Evolutionary conservation across 2,888 invertebrate genomes (phyloP).

Genomic region (Phymatocera aterrima): DNA sequence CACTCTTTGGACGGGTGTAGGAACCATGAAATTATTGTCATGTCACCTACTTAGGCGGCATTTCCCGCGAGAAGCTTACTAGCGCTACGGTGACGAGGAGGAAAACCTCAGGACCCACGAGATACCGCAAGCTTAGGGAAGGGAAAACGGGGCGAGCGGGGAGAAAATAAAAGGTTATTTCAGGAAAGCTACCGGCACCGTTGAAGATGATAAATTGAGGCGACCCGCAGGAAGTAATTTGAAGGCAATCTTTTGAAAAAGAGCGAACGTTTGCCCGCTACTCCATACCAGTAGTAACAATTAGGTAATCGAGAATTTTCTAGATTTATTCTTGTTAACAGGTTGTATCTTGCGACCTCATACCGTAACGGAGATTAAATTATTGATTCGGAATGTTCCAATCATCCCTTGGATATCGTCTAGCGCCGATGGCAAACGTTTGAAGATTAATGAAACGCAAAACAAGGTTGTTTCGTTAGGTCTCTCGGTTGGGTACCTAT

Average conservation of each 20-base stretch:
- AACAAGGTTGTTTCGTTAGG: constrained; percentile 16
- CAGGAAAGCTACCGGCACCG: constrained; percentile 50
- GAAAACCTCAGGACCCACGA: constrained; percentile 28
- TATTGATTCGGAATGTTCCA: not conserved
- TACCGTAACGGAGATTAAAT: constrained; percentile 1
- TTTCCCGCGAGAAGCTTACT: constrained; percentile 44
- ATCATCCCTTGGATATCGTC: not conserved
- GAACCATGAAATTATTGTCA: constrained; percentile 59
- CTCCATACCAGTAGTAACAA: constrained; percentile 10
- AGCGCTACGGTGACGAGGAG: not conserved
- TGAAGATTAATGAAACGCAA: constrained; percentile 21
- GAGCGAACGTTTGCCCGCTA: constrained; percentile 23
- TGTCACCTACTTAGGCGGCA: constrained; percentile 51
- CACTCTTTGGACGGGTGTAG: constrained; percentile 45
- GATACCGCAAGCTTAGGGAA: constrained; percentile 26
- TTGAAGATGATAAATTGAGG: constrained; percentile 48
- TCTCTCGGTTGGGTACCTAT: constrained; percentile 8
- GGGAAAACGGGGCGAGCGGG: constrained; percentile 40
- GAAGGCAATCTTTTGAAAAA: constrained; percentile 41
- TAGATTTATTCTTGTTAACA: not conserved
- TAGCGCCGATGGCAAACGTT: constrained; percentile 7
- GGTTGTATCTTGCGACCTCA: not conserved
- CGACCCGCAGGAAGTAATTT: constrained; percentile 48
- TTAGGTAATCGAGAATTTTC: not conserved
- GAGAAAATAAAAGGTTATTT: constrained; percentile 58